Base-by-base conservation (phyloP, 2,888 invertebrate species). In the Archaeoteleia sp. region DNA sequence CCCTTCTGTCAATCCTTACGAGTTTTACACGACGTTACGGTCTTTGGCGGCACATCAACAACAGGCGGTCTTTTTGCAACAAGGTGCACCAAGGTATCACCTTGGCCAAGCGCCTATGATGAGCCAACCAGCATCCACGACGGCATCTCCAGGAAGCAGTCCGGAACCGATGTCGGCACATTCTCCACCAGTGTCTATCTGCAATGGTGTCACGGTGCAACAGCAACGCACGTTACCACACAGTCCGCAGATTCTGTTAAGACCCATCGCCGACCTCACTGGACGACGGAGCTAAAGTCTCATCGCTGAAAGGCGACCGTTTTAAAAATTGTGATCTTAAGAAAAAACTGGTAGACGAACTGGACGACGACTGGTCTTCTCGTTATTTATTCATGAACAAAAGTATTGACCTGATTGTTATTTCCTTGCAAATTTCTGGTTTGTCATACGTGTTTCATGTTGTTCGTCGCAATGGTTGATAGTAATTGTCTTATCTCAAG, bases 121-220 rank as follows among this genome's bases (percentile, higher is more conserved):
- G 1, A 75, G 77, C 1, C 83, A 80, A 43, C 73, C 82, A 1
- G 73, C 80, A 1, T 81, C 84, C 0, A 78, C 78, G 2, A 82
- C 83, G 0, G 82, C 82, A 0, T 85, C 85, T 0, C 84, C 84
- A 0, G 87, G 87, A 14, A 84, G 89, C 71, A 88, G 89, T 68
- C 89, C 85, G 3, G 85, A 85, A 53, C 85, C 89, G 0, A 80
- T 88, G 80, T 82, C 88, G 85, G 74, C 86, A 86, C 72, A 81
- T 70, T 72, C 83, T 63, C 61, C 82, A 0, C 84, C 87, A 0
- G 80, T 86, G 73, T 80, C 83, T 0, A 87, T 88, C 69, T 86
- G 86, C 15, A 83, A 83, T 20, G 87, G 88, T 6, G 86, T 87
- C 8, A 51, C 69, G 0, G 74, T 74, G 10, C 88, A 87, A 1